phyloP scores from a whole-genome alignment of 2,113 vertebrate species.

The Phoenicopterus ruber region DNA sequence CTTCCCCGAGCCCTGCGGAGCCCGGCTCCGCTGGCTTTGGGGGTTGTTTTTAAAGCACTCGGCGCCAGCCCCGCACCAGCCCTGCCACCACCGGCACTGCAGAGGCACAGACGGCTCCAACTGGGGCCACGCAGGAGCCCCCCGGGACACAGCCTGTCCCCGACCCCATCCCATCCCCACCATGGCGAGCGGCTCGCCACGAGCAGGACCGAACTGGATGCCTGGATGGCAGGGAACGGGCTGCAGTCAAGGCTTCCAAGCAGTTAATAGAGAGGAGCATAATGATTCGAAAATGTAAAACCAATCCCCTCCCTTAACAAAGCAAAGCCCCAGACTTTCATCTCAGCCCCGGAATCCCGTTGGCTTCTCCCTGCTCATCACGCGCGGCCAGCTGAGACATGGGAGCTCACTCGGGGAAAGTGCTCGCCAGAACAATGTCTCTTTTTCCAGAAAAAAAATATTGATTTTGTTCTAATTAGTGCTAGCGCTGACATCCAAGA shows the following conservation, averaged over 20 bases:
- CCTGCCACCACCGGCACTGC: background rate
- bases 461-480: background rate
- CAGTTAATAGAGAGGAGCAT: background rate
- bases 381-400: rapidly evolving
- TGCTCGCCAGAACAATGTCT: background rate
- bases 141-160: background rate
- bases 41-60: background rate
- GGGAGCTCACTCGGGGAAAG: background rate
- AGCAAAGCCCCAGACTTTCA: background rate
- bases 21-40: too few relatives aligned
- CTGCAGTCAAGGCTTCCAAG: background rate
- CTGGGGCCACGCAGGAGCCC: rapidly evolving
- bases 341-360: background rate
- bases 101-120: background rate
- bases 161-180: background rate
- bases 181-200: rapidly evolving
- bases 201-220: background rate
- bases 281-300: background rate
- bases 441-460: background rate
- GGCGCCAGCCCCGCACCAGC: background rate
- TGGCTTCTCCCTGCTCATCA: background rate
- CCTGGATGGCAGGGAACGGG: background rate
- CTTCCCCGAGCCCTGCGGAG: background rate
- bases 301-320: rapidly evolving
- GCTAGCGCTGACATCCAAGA: background rate